phyloP scores from a whole-genome alignment of 1,140 invertebrate genomes.

The Aleiodes sp. region DNA sequence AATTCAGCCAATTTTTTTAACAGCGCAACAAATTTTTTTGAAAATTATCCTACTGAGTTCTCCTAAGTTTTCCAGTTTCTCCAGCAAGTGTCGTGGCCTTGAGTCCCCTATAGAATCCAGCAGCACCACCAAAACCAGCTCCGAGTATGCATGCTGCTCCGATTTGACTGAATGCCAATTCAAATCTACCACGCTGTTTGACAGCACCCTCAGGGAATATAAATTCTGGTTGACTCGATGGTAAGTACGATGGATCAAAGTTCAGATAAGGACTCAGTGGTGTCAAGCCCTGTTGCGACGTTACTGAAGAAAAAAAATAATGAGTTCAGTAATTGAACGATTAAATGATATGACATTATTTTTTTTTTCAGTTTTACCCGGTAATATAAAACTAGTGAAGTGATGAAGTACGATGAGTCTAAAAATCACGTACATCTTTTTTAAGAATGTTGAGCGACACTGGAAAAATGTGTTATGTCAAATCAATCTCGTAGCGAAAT shows the following conservation, averaged over 20 bases:
- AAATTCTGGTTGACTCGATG: slow-evolving; percentile 87
- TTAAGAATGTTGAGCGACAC: no score
- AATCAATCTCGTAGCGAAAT: no score
- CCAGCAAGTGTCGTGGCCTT: slow-evolving; percentile 84
- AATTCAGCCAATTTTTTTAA: background rate
- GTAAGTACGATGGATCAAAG: slow-evolving; percentile 87
- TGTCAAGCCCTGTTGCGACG: slow-evolving; percentile 55
- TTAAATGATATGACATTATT: background rate
- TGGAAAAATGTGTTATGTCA: no score
- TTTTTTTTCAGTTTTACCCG: no score
- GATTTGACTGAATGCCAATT: slow-evolving; percentile 92
- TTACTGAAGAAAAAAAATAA: slow-evolving; percentile 49
- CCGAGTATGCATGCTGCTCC: slow-evolving; percentile 87
- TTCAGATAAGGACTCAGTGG: slow-evolving; percentile 90
- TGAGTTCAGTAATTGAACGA: background rate
- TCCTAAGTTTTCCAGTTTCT: slow-evolving; percentile 85
- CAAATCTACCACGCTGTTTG: slow-evolving; percentile 83
- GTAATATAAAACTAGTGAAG: no score
- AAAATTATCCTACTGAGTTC: slow-evolving; percentile 84
- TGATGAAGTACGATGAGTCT: no score
- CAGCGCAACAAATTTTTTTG: slow-evolving; percentile 4
- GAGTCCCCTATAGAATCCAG: slow-evolving; percentile 87
- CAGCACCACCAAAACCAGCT: slow-evolving; percentile 82
- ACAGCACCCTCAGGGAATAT: slow-evolving; percentile 90
- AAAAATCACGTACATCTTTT: no score